These are phyloP conservation scores for Agrotis puta DNA, from an alignment of 2,888 invertebrate species.

Conservation along the genomic window DNA sequence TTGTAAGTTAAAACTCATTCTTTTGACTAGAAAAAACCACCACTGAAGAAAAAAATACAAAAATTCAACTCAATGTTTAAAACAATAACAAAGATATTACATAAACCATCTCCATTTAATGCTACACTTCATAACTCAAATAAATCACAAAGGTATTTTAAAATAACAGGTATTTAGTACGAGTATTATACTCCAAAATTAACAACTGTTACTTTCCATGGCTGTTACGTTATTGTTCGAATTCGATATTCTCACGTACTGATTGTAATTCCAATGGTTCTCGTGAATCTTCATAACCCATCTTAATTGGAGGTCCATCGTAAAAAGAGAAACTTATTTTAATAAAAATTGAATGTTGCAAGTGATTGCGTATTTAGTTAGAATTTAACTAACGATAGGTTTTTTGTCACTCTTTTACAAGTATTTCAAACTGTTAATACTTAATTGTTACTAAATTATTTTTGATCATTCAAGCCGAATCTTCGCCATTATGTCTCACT, in stretches of 20 bases:
- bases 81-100: conserved; percentile 45
- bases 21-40: no score
- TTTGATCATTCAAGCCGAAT: conserved; percentile 1
- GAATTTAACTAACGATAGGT: neutral
- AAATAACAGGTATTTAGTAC: conserved; percentile 35
- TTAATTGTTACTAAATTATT: neutral
- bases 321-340: conserved; percentile 47
- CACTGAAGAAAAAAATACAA: neutral
- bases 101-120: conserved; percentile 27
- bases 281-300: conserved; percentile 43
- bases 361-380: neutral
- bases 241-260: conserved; percentile 49
- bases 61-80: conserved; percentile 1
- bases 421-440: no score
- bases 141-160: conserved; percentile 15
- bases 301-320: conserved; percentile 47
- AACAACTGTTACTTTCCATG: conserved; percentile 49
- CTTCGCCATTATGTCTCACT: no score
- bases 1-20: no score
- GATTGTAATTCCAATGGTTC: conserved; percentile 28
- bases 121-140: neutral
- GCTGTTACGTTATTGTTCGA: conserved; percentile 44
- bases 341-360: neutral
- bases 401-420: no score
- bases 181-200: conserved; percentile 17